Evolutionary conservation across 2,797 vertebrate species (phyloP).

Genomic region (Mallotus villosus): DNA sequence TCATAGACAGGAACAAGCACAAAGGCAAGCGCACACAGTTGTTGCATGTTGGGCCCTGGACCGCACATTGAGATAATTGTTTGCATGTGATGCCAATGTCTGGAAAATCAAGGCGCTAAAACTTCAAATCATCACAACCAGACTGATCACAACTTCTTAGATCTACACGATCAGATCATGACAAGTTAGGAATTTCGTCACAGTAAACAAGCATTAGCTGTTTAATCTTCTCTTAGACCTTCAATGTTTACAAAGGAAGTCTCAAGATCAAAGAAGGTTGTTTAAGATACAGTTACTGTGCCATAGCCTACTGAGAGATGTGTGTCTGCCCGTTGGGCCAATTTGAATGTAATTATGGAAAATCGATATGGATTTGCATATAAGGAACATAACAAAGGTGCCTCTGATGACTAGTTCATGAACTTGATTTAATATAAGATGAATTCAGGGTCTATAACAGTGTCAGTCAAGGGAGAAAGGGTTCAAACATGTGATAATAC

Average conservation of each 20-base stretch:
- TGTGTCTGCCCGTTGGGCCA: background rate
- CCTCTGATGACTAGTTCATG: background rate
- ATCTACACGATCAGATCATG: background rate
- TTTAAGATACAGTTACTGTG: background rate
- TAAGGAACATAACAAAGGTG: background rate
- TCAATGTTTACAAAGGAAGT: background rate
- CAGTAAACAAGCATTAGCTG: background rate
- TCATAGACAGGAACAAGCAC: background rate
- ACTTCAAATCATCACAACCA: background rate
- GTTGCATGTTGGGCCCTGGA: background rate
- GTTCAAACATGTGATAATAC: background rate
- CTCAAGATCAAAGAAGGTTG: background rate
- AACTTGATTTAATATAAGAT: background rate
- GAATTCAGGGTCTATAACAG: background rate
- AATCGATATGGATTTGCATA: background rate
- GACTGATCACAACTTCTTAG: background rate
- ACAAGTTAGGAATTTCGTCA: background rate
- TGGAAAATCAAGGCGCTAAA: background rate
- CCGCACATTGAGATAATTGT: background rate
- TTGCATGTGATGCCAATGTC: background rate
- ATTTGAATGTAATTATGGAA: background rate
- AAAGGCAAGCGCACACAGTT: background rate
- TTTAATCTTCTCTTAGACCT: background rate
- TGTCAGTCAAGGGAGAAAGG: background rate
- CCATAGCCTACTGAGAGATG: background rate